These are phyloP conservation scores for Hormiphora californensis DNA, from an alignment of 37 sponge, comb jelly and placozoan species.

Conservation along the genomic window DNA sequence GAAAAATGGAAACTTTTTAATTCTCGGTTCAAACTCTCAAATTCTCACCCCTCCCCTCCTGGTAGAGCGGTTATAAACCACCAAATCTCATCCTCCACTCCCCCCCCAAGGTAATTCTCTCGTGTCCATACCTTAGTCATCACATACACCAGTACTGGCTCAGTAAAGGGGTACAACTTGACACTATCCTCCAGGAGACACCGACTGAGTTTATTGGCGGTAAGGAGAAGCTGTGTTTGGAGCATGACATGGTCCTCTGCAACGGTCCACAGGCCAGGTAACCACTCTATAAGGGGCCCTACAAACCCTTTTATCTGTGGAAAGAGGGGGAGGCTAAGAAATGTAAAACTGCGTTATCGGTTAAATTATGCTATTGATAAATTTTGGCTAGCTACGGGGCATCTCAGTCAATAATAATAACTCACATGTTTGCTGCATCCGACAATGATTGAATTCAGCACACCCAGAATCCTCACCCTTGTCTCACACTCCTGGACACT, in stretches of 20 bases:
- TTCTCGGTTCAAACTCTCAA: too few relatives aligned
- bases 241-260: conserved; percentile 22
- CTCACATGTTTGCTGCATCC: conserved; percentile 7
- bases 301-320: conserved; percentile 22
- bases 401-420: neutral
- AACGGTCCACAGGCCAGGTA: conserved; percentile 2
- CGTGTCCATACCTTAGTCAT: neutral
- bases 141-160: conserved; percentile 20
- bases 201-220: conserved; percentile 22
- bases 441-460: conserved; percentile 12
- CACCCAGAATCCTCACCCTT: conserved; percentile 11
- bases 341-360: too few relatives aligned
- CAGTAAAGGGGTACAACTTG: conserved; percentile 7
- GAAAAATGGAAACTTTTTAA: too few relatives aligned
- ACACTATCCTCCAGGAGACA: conserved; percentile 2
- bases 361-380: too few relatives aligned
- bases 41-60: too few relatives aligned
- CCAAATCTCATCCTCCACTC: too few relatives aligned
- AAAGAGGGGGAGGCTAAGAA: neutral
- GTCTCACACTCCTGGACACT: conserved; percentile 12
- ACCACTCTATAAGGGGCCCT: conserved; percentile 20
- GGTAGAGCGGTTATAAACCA: too few relatives aligned
- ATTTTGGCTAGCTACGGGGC: neutral
- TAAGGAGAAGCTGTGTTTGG: conserved; percentile 4
- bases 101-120: too few relatives aligned